These are phyloP conservation scores for Natator depressus DNA, from an alignment of 2,113 vertebrate genomes.

Conservation along the genomic window DNA sequence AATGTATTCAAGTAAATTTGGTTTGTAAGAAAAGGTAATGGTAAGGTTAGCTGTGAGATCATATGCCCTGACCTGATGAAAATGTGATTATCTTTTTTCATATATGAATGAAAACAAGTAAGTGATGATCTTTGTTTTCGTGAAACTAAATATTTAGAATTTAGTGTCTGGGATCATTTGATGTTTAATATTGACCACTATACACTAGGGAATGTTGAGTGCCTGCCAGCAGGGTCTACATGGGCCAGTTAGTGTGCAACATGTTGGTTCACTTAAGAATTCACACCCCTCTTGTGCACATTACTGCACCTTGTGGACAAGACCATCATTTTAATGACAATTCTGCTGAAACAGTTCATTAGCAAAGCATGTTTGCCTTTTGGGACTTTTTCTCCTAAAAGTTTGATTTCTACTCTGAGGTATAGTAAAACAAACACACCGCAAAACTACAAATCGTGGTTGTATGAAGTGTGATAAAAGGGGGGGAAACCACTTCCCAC, in stretches of 20 bases:
- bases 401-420: not conserved
- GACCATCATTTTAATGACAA: not conserved
- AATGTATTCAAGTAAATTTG: not conserved
- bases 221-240: not conserved
- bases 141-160: not conserved
- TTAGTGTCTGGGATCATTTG: not conserved
- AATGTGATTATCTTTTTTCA: not conserved
- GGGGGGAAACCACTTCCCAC: not conserved
- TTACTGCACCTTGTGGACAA: not conserved
- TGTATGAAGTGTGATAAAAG: not conserved
- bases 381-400: not conserved
- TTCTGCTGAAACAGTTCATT: not conserved
- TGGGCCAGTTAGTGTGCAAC: not conserved
- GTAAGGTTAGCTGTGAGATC: rapidly evolving
- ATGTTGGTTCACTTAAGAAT: not conserved
- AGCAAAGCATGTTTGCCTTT: not conserved
- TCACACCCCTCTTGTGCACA: not conserved
- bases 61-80: not conserved
- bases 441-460: not conserved
- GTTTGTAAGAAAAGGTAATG: not conserved
- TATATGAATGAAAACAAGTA: not conserved
- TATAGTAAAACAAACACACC: not conserved
- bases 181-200: not conserved
- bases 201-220: not conserved
- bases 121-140: not conserved